Base-by-base conservation (phyloP, 2,113 vertebrate species). In the Seriola rivoliana region DNA sequence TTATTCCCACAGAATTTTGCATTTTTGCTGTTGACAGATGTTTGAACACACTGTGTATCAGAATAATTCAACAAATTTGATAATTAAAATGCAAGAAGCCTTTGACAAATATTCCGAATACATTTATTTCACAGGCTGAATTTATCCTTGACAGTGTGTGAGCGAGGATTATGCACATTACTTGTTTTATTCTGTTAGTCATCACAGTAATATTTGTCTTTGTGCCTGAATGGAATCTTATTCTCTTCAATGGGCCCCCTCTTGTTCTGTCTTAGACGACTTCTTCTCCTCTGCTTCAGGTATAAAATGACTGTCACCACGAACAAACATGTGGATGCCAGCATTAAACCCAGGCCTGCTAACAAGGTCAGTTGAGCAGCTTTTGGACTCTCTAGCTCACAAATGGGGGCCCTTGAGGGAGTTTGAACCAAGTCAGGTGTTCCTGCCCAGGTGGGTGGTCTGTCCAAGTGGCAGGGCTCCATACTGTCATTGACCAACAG, bases 401-500 rank as follows among this genome's bases (percentile, higher is more conserved):
- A 91, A 32, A 85, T 52, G 6, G 69, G 62, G 23, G 85, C 67
- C 75, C 84, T 82, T 58, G 81, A 63, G 23, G 78, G 70, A 21
- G 69, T 73, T 58, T 79, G 81, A 80, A 80, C 19, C n/a, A 85
- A 52, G 34, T 88, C 72, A 0, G 62, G 40, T 38, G 73, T 62
- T 32, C 87, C 90, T 7, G 67, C 83, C 91, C 86, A 89, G n/a
- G 84, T 85, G 13, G 95, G 94, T 10, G 70, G 64, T 16, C 73
- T 82, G 54, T 93, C 90, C 59, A 96, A 77, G 42, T 84, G 87
- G 80, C 95, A 95, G 48, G 90, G 79, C 44, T 87, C 92, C n/a
- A 44, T 19, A 19, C 82, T 95, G 19, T 95, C 91, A 38, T 95
- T 96, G 67, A 96, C 93, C 71, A 94, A 69, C 63, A 96, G 89